Conservation (phyloP, 2,797 vertebrate genomes). For the Pelochelys cantorii region DNA sequence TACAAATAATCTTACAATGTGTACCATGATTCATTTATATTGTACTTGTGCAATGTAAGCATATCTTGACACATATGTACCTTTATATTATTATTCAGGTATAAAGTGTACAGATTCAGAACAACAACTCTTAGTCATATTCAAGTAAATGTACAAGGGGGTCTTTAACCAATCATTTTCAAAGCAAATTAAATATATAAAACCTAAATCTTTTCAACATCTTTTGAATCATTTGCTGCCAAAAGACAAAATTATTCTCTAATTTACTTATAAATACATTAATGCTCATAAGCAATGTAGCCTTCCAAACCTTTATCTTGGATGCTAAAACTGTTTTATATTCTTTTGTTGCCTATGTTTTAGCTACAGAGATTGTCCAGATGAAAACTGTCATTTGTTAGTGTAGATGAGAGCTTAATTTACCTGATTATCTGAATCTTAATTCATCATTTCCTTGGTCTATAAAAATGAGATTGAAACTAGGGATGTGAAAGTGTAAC, state of each 20-base stretch:
- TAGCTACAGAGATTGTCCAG: neutral
- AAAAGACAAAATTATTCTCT: neutral
- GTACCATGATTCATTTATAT: neutral
- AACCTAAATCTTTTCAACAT: neutral
- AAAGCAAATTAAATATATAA: neutral
- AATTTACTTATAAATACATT: constrained; percentile 8
- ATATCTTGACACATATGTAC: neutral
- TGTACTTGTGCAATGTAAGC: neutral
- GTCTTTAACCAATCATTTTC: neutral
- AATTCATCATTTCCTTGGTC: constrained; percentile 14
- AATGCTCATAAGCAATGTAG: neutral
- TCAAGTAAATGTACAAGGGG: neutral
- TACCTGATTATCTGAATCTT: neutral
- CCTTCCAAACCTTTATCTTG: neutral
- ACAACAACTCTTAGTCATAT: constrained; percentile 18
- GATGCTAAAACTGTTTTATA: neutral
- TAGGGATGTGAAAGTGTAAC: no score
- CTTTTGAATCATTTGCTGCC: neutral
- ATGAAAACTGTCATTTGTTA: neutral
- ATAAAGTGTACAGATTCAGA: neutral
- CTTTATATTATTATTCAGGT: constrained; percentile 6
- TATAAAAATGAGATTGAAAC: neutral
- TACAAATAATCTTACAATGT: neutral
- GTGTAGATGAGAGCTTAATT: constrained; percentile 20
- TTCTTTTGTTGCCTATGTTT: neutral